Conservation (phyloP, 1,140 invertebrate species). For the Diploscapter pachys region DNA sequence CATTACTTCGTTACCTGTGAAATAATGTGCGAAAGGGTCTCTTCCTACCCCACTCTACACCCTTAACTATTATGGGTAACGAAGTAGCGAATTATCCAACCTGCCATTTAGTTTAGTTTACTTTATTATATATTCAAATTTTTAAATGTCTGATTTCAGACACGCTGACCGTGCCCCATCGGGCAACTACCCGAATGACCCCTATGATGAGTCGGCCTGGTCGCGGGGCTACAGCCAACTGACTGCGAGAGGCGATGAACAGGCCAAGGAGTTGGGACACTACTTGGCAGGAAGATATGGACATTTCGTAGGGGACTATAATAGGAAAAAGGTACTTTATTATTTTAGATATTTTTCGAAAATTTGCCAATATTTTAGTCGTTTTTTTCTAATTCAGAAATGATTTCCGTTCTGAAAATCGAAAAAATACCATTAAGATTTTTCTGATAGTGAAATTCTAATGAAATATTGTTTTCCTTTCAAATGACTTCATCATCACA, state of each 20-base stretch:
- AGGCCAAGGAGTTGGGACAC: conserved; percentile 23
- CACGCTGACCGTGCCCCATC: conserved; percentile 31
- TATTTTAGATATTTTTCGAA: too few species aligned
- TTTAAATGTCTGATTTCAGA: conserved; percentile 13
- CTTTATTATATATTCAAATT: neutral
- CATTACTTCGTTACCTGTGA: neutral
- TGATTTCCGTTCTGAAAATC: too few species aligned
- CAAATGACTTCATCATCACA: too few species aligned
- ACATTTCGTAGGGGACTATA: neutral
- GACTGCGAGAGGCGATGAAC: conserved; percentile 17
- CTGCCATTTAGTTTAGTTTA: neutral
- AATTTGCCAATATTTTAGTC: too few species aligned
- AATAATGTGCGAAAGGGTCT: neutral
- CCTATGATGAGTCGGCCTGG: neutral
- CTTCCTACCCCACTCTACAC: neutral
- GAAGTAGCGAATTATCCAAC: neutral
- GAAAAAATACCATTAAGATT: too few species aligned
- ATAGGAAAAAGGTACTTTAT: conserved; percentile 4
- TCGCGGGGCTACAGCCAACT: conserved; percentile 23
- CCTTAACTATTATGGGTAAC: neutral
- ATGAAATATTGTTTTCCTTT: too few species aligned
- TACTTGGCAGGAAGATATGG: conserved; percentile 15
- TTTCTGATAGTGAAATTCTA: too few species aligned
- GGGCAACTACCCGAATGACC: conserved; percentile 16
- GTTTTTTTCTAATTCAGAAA: too few species aligned